Evolutionary conservation across 2,888 invertebrate genomes (phyloP), one percentile per base, ranked within the genome.

Genomic region (Protophormia terraenovae): DNA sequence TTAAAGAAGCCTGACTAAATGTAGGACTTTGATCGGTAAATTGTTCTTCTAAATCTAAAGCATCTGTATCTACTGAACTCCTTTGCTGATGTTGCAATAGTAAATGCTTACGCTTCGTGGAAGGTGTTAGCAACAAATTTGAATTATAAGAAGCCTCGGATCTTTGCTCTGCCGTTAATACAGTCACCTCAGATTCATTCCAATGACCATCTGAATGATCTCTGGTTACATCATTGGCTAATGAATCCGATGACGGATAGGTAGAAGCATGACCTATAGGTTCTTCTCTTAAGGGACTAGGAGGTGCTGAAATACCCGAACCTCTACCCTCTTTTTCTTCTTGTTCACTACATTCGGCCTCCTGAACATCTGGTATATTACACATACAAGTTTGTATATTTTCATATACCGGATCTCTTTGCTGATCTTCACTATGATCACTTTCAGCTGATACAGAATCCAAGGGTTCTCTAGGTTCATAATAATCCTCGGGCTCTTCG

Each of bases 101-200:
- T 45, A 97, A 93, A 89, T 96, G 96, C 93, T 96, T 96, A 88
- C 97, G 94, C 89, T 96, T 94, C 1, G 97, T 96, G 7, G 96
- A 96, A 0, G 97, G 97, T 22, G 97, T 97, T 35, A 97, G 91
- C 72, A 96, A 91, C 45, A 94, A 94, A 82, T 90, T 91, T 45
- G 89, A 88, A 16, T 94, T 94, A 62, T 93, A 90, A 86, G 94
- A 94, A 1, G 88, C 89, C 29, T 92, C 92, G 29, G 90, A 90
- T 12, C 90, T 89, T 3, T 91, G 90, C 27, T 96, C 96, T 1
- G 95, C 95, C 93, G 96, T 96, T 41, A 97, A 93, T 16, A 97
- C 96, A 0, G 97, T 97, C 8, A 96, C 95, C 93, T 97, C 97
- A 12, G 97, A 97, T 93, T 97, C 97, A 93, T 97, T 97, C 97